These are phyloP conservation scores for Dysidea cf. avara DNA, from an alignment of 37 sponge, comb jelly and placozoan genomes.

Conservation along the genomic window DNA sequence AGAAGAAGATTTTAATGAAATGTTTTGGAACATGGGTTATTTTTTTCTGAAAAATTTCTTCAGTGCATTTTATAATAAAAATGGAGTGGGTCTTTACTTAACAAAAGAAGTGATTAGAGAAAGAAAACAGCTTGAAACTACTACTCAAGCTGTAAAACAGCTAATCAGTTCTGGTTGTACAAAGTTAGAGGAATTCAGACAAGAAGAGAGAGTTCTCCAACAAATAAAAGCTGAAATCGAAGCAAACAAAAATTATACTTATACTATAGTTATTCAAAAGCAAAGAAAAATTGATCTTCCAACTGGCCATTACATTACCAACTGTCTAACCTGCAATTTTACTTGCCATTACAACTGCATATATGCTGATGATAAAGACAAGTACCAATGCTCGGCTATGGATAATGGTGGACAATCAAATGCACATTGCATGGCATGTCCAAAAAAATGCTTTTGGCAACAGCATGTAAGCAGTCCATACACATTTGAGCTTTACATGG, in stretches of 20 bases:
- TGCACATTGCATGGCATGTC: too few species aligned
- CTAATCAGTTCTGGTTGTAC: background rate
- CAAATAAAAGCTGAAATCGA: slow-evolving; percentile 5
- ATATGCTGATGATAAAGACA: slow-evolving; percentile 3
- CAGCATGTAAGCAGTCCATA: too few species aligned
- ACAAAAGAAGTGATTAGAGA: slow-evolving; percentile 22
- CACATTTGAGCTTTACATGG: slow-evolving; percentile 49
- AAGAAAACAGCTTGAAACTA: too few species aligned
- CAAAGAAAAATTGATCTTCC: slow-evolving; percentile 5
- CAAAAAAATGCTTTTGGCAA: too few species aligned
- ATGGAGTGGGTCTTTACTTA: slow-evolving; percentile 2
- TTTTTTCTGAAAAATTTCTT: slow-evolving; percentile 44
- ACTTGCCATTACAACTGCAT: slow-evolving; percentile 32
- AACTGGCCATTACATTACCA: slow-evolving; percentile 16
- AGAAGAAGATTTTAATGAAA: slow-evolving; percentile 11
- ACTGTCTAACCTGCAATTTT: slow-evolving; percentile 31
- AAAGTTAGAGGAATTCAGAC: slow-evolving; percentile 6
- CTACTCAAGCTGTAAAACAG: background rate
- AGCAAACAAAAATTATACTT: slow-evolving; percentile 28
- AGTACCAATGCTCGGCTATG: too few species aligned
- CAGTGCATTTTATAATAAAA: slow-evolving; percentile 1
- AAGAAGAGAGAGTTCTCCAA: slow-evolving; percentile 4
- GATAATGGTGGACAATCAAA: too few species aligned
- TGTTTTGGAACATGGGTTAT: slow-evolving; percentile 57
- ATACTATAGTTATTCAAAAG: slow-evolving; percentile 2